phyloP scores from a whole-genome alignment of 2,113 vertebrate genomes.

The Actenoides hombroni region DNA sequence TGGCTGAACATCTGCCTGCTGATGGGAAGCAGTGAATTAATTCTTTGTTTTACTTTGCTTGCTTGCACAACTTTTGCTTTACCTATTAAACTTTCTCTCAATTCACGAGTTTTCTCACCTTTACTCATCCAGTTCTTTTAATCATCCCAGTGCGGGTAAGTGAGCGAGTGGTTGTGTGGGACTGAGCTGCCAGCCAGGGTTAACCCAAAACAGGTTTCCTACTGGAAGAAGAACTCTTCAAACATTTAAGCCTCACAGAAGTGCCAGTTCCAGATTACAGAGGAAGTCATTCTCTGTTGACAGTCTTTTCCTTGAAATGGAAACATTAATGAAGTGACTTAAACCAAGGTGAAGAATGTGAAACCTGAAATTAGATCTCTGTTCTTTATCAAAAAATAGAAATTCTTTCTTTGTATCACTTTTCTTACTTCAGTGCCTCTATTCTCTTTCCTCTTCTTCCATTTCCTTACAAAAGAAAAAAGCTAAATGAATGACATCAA shows the following conservation, averaged over 20 bases:
- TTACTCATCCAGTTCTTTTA: background rate
- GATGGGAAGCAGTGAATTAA: fast-evolving
- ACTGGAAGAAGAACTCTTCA: background rate
- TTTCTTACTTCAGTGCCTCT: background rate
- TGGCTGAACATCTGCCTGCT: background rate
- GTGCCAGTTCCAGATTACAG: background rate
- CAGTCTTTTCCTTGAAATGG: background rate
- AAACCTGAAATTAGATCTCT: background rate
- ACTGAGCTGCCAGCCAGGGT: background rate
- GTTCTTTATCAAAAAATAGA: background rate
- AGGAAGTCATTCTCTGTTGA: background rate
- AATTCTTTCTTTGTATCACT: background rate
- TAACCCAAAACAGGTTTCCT: background rate
- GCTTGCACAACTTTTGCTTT: background rate
- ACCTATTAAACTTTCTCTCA: background rate
- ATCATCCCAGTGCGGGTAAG: background rate
- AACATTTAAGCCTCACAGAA: background rate
- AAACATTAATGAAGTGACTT: background rate
- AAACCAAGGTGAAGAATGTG: background rate
- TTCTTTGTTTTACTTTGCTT: background rate
- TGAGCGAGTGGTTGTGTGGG: background rate
- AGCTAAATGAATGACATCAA: background rate
- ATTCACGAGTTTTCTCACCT: background rate
- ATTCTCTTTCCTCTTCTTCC: background rate
- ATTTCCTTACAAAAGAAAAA: background rate